Evolutionary conservation across 1,140 invertebrate genomes (phyloP).

Genomic region (Tribolium madens): DNA sequence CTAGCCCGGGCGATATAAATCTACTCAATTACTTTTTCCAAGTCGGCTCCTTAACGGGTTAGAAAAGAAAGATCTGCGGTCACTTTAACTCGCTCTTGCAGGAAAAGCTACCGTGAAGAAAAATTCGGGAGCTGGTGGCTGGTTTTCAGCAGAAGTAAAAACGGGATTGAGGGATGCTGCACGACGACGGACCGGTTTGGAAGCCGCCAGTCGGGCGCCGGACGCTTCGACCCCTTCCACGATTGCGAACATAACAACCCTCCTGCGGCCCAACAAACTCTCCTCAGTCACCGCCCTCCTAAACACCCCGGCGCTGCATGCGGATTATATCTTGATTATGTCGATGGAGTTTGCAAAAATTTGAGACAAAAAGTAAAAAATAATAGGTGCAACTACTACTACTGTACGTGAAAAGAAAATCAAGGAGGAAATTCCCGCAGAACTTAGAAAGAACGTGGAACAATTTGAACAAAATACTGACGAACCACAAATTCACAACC

Average conservation of each 20-base stretch:
- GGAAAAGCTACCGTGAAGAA: constrained; percentile 14
- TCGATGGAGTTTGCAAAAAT: constrained; percentile 6
- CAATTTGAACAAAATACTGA: too few relatives aligned
- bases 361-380: neutral
- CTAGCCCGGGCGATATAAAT: constrained; percentile 1
- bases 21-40: constrained; percentile 15
- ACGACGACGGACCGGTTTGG: constrained; percentile 39
- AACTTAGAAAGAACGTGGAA: too few relatives aligned
- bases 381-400: too few relatives aligned
- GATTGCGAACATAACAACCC: constrained; percentile 47
- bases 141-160: constrained; percentile 40
- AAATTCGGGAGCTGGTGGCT: constrained; percentile 17
- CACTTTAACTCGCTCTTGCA: neutral
- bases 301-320: constrained; percentile 3
- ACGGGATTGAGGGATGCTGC: constrained; percentile 42
- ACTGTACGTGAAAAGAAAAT: too few relatives aligned
- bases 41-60: neutral
- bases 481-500: too few relatives aligned
- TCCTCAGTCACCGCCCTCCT: constrained; percentile 11
- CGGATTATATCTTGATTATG: constrained; percentile 13
- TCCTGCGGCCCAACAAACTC: constrained; percentile 24
- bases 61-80: constrained; percentile 9
- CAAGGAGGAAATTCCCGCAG: too few relatives aligned
- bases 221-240: constrained; percentile 43
- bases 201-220: constrained; percentile 53